A percentile compares a stretch with the other conserved stretches of the same genome.
Conservation (phyloP, 2,888 invertebrate genomes). For the Aleiodes leptofemur region DNA sequence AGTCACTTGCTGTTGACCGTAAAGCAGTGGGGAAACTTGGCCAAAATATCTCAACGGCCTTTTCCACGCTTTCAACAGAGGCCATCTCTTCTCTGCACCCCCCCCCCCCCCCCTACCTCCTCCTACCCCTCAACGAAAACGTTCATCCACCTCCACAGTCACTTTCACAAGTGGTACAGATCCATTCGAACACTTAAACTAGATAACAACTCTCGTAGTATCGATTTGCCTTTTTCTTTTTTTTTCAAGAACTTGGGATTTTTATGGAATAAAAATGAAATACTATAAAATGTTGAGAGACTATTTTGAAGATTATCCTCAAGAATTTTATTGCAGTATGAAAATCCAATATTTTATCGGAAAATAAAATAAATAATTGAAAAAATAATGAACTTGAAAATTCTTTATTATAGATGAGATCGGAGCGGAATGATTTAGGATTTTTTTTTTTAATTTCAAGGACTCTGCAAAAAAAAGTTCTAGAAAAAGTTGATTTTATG, state of each 20-base stretch:
- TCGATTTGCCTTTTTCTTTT: neutral
- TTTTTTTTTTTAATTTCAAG: too few species aligned
- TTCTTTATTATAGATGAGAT: too few species aligned
- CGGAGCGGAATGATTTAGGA: too few species aligned
- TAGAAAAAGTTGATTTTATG: too few species aligned
- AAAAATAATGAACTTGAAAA: too few species aligned
- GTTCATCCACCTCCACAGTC: neutral
- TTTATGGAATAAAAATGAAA: neutral
- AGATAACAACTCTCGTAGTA: slow-evolving; percentile 21
- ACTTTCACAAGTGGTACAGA: slow-evolving; percentile 15
- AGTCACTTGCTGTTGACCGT: slow-evolving; percentile 25
- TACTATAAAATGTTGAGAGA: neutral
- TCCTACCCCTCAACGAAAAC: too few species aligned
- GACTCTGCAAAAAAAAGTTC: too few species aligned
- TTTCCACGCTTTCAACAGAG: slow-evolving; percentile 5
- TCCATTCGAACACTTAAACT: slow-evolving; percentile 24
- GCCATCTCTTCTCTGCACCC: neutral
- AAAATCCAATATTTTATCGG: too few species aligned
- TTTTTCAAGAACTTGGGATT: neutral
- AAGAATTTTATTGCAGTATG: too few species aligned
- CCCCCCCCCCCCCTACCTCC: neutral
- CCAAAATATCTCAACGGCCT: slow-evolving; percentile 12
- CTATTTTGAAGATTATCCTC: too few species aligned
- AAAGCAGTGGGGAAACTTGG: slow-evolving; percentile 18
- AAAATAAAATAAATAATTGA: too few species aligned